Evolutionary conservation across 2,888 invertebrate genomes (phyloP).

Genomic region (Tiphia femorata): DNA sequence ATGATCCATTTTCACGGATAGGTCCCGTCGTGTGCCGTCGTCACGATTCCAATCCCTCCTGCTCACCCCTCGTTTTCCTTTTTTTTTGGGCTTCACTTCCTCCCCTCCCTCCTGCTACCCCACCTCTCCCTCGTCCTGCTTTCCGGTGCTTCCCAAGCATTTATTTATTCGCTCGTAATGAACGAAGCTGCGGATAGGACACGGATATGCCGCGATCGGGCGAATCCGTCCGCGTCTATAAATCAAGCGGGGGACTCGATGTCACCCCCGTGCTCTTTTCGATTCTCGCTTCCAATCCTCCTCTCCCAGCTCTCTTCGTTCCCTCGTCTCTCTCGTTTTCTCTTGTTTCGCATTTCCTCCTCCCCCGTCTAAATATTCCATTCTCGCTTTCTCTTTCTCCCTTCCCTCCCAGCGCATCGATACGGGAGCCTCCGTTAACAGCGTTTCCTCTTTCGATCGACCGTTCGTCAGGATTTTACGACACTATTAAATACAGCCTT

Average conservation of each 20-base stretch:
- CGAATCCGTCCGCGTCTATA: constrained; percentile 33
- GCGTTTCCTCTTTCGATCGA: too few species aligned
- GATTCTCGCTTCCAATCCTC: constrained; percentile 16
- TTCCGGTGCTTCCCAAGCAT: background rate
- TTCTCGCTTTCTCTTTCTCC: constrained; percentile 10
- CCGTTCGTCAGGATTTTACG: too few species aligned
- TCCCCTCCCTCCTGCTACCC: constrained; percentile 15
- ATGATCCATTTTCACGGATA: constrained; percentile 37
- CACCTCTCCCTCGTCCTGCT: background rate
- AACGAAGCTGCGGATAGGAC: constrained; percentile 31
- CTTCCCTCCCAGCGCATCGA: background rate
- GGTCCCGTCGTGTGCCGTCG: constrained; percentile 25
- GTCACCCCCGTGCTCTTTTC: constrained; percentile 15
- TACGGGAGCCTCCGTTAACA: too few species aligned
- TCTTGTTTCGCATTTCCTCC: background rate
- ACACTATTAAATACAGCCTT: too few species aligned
- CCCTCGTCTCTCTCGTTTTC: background rate
- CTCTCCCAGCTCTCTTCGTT: background rate
- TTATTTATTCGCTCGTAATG: constrained; percentile 39
- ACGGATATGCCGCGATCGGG: constrained; percentile 17
- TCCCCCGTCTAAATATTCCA: background rate
- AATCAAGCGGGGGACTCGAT: constrained; percentile 49
- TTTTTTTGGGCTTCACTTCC: background rate
- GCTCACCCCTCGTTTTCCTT: background rate
- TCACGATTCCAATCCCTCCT: constrained; percentile 6